Evolutionary conservation across 2,113 vertebrate genomes (phyloP).

Genomic region (Mirounga angustirostris): DNA sequence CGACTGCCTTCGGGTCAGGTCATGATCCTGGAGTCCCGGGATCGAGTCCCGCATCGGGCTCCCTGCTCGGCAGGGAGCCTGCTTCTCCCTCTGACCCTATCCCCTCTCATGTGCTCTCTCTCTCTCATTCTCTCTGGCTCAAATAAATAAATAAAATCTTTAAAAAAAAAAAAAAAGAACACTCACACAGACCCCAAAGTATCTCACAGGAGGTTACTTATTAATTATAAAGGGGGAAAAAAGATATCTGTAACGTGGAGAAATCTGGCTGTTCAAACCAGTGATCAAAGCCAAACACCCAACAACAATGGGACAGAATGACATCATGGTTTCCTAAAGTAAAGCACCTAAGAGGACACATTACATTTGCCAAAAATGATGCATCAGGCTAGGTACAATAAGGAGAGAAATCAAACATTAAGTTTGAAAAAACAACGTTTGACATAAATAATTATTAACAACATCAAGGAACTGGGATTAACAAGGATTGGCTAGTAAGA

Average conservation of each 20-base stretch:
- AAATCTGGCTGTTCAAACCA: conserved; percentile 22
- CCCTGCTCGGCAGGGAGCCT: too few relatives aligned
- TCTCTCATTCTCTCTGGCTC: too few relatives aligned
- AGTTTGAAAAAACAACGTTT: background rate
- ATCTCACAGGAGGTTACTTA: background rate
- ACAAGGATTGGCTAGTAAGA: background rate
- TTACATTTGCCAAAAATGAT: background rate
- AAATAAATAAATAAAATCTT: too few relatives aligned
- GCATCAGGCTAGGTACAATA: background rate
- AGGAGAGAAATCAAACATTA: conserved; percentile 10
- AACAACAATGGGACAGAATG: conserved; percentile 10
- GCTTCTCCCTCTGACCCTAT: too few relatives aligned
- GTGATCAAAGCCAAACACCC: background rate
- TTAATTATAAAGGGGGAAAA: background rate
- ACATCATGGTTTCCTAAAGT: background rate
- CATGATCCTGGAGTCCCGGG: too few relatives aligned
- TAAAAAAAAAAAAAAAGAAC: background rate
- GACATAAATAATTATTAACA: background rate
- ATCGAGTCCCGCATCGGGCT: too few relatives aligned
- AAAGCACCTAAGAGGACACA: background rate
- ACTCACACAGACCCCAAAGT: background rate
- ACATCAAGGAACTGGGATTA: background rate
- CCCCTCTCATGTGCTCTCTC: too few relatives aligned
- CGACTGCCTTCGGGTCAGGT: too few relatives aligned
- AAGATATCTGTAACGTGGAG: background rate